Conservation (phyloP, 2,888 invertebrate genomes). For the Tridacna crocea region DNA sequence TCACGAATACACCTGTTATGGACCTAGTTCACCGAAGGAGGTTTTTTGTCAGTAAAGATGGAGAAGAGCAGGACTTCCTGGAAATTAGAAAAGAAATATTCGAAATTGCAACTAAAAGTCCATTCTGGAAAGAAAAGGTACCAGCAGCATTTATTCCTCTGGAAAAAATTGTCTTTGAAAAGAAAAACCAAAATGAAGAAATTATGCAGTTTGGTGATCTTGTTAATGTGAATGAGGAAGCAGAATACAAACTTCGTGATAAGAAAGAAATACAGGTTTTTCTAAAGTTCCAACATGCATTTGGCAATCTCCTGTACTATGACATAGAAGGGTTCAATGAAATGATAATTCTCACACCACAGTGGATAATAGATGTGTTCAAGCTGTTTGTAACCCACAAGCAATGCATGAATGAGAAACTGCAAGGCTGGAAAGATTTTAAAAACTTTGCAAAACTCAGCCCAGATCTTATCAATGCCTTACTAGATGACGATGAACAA, state of each 20-base stretch:
- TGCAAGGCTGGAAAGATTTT: conserved; percentile 2
- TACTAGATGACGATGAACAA: neutral
- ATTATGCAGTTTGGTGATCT: conserved; percentile 35
- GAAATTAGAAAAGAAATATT: conserved; percentile 33
- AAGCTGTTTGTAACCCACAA: conserved; percentile 46
- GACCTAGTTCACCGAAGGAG: neutral
- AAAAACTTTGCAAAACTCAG: neutral
- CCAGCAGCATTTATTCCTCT: conserved; percentile 48
- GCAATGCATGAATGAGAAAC: conserved; percentile 29
- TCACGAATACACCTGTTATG: conserved; percentile 20
- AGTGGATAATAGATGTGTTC: conserved; percentile 56
- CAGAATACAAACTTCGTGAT: conserved; percentile 13
- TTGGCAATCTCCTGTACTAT: conserved; percentile 48
- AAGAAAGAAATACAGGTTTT: conserved; percentile 28
- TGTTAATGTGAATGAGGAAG: conserved; percentile 18
- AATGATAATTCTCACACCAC: conserved; percentile 43
- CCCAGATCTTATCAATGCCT: neutral
- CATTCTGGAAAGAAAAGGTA: conserved; percentile 40
- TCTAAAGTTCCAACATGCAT: conserved; percentile 44
- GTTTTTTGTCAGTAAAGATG: neutral
- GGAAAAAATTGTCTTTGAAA: conserved; percentile 31
- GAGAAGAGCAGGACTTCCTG: conserved; percentile 14
- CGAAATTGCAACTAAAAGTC: conserved; percentile 29
- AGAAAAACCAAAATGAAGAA: conserved; percentile 37
- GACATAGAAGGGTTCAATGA: conserved; percentile 34